A percentile compares a stretch with the other conserved stretches of the same genome.
phyloP scores from a whole-genome alignment of 2,888 invertebrate species.

The Chrysodeixis includens region DNA sequence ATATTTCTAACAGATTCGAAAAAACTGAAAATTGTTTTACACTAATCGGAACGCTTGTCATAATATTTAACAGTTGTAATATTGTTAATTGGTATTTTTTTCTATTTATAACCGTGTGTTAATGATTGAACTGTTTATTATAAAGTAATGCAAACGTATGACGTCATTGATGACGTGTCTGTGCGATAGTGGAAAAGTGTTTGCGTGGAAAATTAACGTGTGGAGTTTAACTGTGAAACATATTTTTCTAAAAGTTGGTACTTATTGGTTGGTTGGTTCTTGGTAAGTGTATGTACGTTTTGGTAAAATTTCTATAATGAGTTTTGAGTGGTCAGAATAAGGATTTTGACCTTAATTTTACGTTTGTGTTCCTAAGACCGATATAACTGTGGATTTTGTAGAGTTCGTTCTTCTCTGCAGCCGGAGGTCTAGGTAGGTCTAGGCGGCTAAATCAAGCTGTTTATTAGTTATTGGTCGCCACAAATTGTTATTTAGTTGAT shows the following conservation, averaged over 20 bases:
- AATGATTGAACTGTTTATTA: constrained; percentile 34
- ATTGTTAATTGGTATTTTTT: no score
- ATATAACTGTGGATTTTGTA: no score
- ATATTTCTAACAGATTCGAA: no score
- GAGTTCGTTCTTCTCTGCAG: no score
- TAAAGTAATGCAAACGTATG: constrained; percentile 34
- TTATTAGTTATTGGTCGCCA: no score
- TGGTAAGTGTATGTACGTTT: neutral
- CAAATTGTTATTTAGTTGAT: neutral
- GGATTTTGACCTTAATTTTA: neutral
- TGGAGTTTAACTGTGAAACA: neutral
- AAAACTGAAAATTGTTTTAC: no score
- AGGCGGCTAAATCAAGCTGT: no score
- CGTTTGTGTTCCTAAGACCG: no score
- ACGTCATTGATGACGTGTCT: constrained; percentile 37
- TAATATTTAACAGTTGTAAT: no score
- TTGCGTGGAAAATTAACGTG: constrained; percentile 5
- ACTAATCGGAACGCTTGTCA: no score
- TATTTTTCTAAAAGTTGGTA: neutral
- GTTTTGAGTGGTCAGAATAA: constrained; percentile 1
- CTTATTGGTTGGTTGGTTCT: no score
- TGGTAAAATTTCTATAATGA: neutral
- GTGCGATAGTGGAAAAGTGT: constrained; percentile 11
- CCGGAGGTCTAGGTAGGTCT: no score
- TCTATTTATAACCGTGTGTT: constrained; percentile 54